A percentile compares a stretch with the other conserved stretches of the same genome.
Evolutionary conservation across 2,888 invertebrate genomes (phyloP).

Genomic region (Melanostoma mellinum): DNA sequence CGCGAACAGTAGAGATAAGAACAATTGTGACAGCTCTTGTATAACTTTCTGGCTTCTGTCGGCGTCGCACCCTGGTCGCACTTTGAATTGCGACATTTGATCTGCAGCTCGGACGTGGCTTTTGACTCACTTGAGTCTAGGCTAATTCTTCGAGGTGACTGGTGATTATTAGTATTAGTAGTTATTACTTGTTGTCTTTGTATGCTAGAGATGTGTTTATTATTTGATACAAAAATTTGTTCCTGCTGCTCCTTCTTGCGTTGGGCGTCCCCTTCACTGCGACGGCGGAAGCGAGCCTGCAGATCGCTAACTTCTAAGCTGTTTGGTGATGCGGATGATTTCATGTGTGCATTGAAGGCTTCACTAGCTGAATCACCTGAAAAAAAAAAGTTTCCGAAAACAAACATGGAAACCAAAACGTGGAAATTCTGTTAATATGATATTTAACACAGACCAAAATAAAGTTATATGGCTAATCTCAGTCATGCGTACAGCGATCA

Average conservation of each 20-base stretch:
- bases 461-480: conserved; percentile 70
- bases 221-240: conserved; percentile 77
- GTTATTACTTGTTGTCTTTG: conserved; percentile 69
- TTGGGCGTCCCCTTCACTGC: conserved; percentile 86
- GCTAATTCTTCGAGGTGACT: conserved; percentile 84
- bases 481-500: conserved; percentile 59
- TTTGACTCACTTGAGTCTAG: conserved; percentile 83
- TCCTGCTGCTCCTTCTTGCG: conserved; percentile 76
- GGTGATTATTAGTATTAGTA: conserved; percentile 53
- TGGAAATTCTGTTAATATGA: conserved; percentile 31
- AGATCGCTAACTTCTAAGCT: conserved; percentile 77
- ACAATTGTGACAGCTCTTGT: conserved; percentile 97
- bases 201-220: conserved; percentile 59
- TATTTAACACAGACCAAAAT: conserved; percentile 48
- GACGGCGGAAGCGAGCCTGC: conserved; percentile 83
- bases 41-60: conserved; percentile 90
- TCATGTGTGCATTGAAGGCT: conserved; percentile 74
- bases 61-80: conserved; percentile 89
- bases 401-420: conserved; percentile 59
- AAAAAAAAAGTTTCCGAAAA: conserved; percentile 67
- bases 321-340: conserved; percentile 76
- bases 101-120: conserved; percentile 82
- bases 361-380: conserved; percentile 79
- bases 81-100: conserved; percentile 91
- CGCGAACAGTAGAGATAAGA: conserved; percentile 96